A percentile compares a stretch with the other conserved stretches of the same genome.
phyloP scores from a whole-genome alignment of 30 jellyfish, hydroid and myxozoan species.

The Pseudorhiza aurosa region DNA sequence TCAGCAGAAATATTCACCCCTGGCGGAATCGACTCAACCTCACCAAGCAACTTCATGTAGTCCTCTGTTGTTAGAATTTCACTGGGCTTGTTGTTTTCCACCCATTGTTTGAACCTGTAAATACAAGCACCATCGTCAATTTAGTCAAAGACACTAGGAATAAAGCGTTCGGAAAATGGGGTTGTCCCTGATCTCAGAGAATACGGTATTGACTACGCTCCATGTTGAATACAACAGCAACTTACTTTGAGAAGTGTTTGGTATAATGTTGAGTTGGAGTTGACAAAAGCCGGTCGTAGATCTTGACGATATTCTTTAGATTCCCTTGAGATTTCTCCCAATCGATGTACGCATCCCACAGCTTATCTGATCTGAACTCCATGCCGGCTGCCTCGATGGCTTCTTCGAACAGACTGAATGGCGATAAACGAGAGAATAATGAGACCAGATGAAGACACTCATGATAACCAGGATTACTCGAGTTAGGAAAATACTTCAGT shows the following conservation, averaged over 20 bases:
- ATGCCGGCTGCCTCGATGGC: constrained; percentile 86
- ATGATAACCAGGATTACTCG: neutral
- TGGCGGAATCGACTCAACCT: constrained; percentile 89
- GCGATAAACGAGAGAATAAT: neutral
- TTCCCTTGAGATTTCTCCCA: constrained; percentile 85
- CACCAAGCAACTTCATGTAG: constrained; percentile 67
- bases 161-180: too few relatives aligned
- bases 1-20: constrained; percentile 73
- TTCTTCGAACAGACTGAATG: constrained; percentile 72
- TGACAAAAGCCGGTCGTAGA: constrained; percentile 72
- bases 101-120: constrained; percentile 76
- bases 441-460: neutral
- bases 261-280: constrained; percentile 91
- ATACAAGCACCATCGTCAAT: too few relatives aligned
- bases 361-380: constrained; percentile 87
- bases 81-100: constrained; percentile 37
- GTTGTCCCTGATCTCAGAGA: too few relatives aligned
- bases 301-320: constrained; percentile 51
- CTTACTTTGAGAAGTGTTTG: constrained; percentile 78
- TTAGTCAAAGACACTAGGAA: too few relatives aligned
- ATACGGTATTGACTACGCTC: too few relatives aligned
- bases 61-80: constrained; percentile 83
- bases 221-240: neutral
- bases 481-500: constrained; percentile 7
- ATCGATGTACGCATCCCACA: constrained; percentile 87